phyloP scores from a whole-genome alignment of 2,888 invertebrate species.

The Acronicta aceris region DNA sequence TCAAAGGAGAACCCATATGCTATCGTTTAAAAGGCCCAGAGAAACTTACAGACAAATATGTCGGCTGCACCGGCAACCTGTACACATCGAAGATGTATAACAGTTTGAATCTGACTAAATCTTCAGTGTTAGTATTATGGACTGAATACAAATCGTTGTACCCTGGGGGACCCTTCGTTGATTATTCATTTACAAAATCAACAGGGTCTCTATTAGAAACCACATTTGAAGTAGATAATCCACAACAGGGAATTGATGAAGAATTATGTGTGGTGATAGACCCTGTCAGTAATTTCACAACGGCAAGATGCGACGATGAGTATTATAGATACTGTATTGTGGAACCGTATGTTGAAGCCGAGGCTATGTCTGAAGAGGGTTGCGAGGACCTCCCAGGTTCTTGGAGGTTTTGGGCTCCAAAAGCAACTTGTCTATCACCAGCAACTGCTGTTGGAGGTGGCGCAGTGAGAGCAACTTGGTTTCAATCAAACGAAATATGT shows the following conservation, averaged over 20 bases:
- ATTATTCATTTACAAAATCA: constrained; percentile 75
- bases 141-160: constrained; percentile 81
- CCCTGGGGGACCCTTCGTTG: constrained; percentile 81
- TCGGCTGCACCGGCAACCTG: constrained; percentile 78
- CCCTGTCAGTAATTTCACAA: constrained; percentile 70
- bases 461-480: constrained; percentile 79
- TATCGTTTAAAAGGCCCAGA: constrained; percentile 81
- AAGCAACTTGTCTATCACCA: constrained; percentile 72
- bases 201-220: constrained; percentile 67
- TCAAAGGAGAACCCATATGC: constrained; percentile 67
- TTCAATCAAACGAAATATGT: constrained; percentile 74
- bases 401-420: constrained; percentile 75
- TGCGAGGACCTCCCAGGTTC: constrained; percentile 67
- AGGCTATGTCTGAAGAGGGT: constrained; percentile 60
- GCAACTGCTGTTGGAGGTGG: constrained; percentile 69
- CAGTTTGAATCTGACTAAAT: constrained; percentile 67
- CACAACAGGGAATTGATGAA: constrained; percentile 64
- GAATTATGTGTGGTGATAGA: constrained; percentile 77
- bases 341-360: constrained; percentile 67
- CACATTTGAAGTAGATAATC: constrained; percentile 67
- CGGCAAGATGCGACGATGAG: constrained; percentile 74
- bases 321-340: constrained; percentile 81
- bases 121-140: constrained; percentile 73
- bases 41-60: constrained; percentile 72
- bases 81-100: constrained; percentile 72